phyloP scores from a whole-genome alignment of 2,888 invertebrate genomes.

The Melikaiella ostensackeni region DNA sequence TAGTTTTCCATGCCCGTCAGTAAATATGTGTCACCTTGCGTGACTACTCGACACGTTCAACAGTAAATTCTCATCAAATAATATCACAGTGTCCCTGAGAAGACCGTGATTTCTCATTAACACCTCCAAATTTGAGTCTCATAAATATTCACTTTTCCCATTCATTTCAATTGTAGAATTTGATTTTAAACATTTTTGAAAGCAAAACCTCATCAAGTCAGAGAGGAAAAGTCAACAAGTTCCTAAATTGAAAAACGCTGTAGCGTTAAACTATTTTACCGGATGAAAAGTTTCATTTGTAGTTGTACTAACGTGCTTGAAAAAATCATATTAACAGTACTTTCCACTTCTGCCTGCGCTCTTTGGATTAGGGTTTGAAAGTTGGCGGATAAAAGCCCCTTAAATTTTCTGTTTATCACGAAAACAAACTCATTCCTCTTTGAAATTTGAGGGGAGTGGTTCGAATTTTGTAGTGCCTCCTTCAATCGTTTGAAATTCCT shows the following conservation, averaged over 20 bases:
- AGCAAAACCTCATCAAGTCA: not conserved
- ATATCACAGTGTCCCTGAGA: conserved; percentile 1
- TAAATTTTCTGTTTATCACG: not conserved
- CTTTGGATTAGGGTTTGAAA: not conserved
- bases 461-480: too few species aligned
- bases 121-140: not conserved
- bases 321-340: not conserved
- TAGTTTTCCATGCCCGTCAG: conserved; percentile 34
- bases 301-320: not conserved
- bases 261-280: not conserved
- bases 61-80: conserved; percentile 49
- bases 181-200: not conserved
- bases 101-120: conserved; percentile 16
- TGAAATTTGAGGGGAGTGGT: too few species aligned
- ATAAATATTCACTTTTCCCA: not conserved
- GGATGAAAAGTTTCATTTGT: not conserved
- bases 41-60: conserved; percentile 38
- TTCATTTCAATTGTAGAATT: conserved; percentile 5
- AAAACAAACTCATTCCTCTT: not conserved
- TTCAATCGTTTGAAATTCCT: too few species aligned
- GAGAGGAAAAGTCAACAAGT: not conserved
- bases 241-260: conserved; percentile 21
- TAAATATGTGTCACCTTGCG: conserved; percentile 47
- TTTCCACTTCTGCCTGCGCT: not conserved
- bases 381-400: not conserved